Evolutionary conservation across 2,797 vertebrate genomes (phyloP).

Genomic region (Telmatherina bonti): DNA sequence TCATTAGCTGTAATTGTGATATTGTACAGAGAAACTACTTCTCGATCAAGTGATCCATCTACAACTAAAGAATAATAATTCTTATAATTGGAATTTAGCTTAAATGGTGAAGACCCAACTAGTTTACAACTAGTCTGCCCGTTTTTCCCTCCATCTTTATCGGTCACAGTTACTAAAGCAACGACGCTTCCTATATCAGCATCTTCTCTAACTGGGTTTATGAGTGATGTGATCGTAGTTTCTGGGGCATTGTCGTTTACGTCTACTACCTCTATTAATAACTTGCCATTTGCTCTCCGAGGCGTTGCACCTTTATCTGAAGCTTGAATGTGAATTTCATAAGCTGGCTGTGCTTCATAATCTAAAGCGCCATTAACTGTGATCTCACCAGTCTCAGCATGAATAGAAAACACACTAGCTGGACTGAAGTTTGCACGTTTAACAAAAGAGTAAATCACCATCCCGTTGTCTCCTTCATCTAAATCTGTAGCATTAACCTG

Average conservation of each 20-base stretch:
- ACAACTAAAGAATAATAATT: slow-evolving; percentile 91
- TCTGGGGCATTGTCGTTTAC: slow-evolving; percentile 81
- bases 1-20: slow-evolving; percentile 88
- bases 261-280: slow-evolving; percentile 78
- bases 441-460: slow-evolving; percentile 78
- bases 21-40: slow-evolving; percentile 84
- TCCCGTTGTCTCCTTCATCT: slow-evolving; percentile 74
- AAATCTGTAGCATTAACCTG: slow-evolving; percentile 70
- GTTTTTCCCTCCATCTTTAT: slow-evolving; percentile 83
- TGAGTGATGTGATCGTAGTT: slow-evolving; percentile 80
- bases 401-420: slow-evolving; percentile 62
- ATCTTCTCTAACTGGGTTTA: slow-evolving; percentile 81
- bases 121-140: slow-evolving; percentile 67
- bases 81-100: slow-evolving; percentile 78
- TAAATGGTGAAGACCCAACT: slow-evolving; percentile 69
- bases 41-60: slow-evolving; percentile 86
- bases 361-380: slow-evolving; percentile 55
- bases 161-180: slow-evolving; percentile 83
- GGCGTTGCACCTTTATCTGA: slow-evolving; percentile 49
- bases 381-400: slow-evolving; percentile 70
- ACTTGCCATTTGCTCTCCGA: slow-evolving; percentile 68
- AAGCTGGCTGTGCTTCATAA: slow-evolving; percentile 58
- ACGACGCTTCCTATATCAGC: slow-evolving; percentile 76
- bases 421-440: slow-evolving; percentile 62
- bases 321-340: slow-evolving; percentile 75